These are phyloP conservation scores for Nasonia longicornis DNA, from an alignment of 1,140 invertebrate species.

Conservation along the genomic window DNA sequence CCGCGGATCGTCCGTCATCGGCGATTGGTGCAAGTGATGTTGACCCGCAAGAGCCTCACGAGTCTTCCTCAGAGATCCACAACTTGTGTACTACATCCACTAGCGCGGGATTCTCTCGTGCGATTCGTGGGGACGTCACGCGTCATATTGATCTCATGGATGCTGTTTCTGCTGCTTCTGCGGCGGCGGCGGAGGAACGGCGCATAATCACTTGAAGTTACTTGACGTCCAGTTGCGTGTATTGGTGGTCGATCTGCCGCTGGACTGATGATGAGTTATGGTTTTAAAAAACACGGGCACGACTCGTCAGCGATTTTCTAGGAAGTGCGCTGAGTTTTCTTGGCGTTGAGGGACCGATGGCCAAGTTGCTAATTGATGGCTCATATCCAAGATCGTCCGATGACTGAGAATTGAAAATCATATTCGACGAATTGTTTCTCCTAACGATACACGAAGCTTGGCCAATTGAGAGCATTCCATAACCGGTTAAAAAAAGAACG, in stretches of 20 bases:
- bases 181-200: not conserved
- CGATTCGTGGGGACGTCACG: slow-evolving; percentile 59
- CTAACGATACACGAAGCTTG: too few relatives aligned
- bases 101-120: not conserved
- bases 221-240: not conserved
- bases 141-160: slow-evolving; percentile 22
- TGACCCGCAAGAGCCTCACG: slow-evolving; percentile 52
- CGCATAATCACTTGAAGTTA: not conserved
- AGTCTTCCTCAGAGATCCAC: slow-evolving; percentile 26
- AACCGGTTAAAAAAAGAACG: too few relatives aligned
- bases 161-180: not conserved
- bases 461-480: too few relatives aligned
- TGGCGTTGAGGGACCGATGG: not conserved
- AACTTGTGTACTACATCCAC: not conserved
- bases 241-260: not conserved
- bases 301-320: slow-evolving; percentile 16
- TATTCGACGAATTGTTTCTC: too few relatives aligned
- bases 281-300: not conserved
- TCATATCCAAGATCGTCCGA: not conserved
- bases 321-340: not conserved
- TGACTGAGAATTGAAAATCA: too few relatives aligned
- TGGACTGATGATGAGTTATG: slow-evolving; percentile 14
- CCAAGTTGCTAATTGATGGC: not conserved
- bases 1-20: slow-evolving; percentile 53
- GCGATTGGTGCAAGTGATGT: slow-evolving; percentile 62